Conservation (phyloP, 64 coral and sea anemone genomes). For the Stichodactyla mertensii region DNA sequence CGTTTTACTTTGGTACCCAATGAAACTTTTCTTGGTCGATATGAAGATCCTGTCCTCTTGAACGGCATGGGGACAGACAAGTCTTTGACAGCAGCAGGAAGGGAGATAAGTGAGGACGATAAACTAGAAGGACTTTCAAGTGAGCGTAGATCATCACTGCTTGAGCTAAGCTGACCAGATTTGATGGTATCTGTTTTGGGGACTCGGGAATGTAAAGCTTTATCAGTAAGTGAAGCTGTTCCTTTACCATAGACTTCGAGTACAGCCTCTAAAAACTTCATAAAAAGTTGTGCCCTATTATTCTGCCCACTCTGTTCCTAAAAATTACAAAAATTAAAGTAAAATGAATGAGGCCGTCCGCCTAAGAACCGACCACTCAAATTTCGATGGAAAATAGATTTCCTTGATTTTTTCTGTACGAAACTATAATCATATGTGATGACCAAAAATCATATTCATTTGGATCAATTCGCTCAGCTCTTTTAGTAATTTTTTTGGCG, state of each 20-base stretch:
- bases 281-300: constrained; percentile 81
- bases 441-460: no score
- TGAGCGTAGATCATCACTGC: constrained; percentile 58
- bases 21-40: constrained; percentile 54
- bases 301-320: constrained; percentile 85
- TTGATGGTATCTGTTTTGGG: constrained; percentile 45
- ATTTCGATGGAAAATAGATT: no score
- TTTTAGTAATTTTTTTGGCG: no score
- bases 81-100: constrained; percentile 45
- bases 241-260: constrained; percentile 67
- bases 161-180: constrained; percentile 51
- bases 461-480: no score
- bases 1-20: constrained; percentile 48
- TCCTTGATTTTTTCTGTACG: no score
- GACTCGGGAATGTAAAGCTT: constrained; percentile 19
- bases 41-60: constrained; percentile 65
- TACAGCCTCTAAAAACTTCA: constrained; percentile 90
- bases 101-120: constrained; percentile 59
- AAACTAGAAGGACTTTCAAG: constrained; percentile 25
- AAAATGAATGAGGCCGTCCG: no score
- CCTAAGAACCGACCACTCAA: no score
- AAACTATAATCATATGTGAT: no score
- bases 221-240: not conserved
- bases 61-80: constrained; percentile 60
- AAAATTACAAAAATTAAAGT: not conserved